Conservation (phyloP, 1,140 invertebrate genomes). For the Danaus plexippus region DNA sequence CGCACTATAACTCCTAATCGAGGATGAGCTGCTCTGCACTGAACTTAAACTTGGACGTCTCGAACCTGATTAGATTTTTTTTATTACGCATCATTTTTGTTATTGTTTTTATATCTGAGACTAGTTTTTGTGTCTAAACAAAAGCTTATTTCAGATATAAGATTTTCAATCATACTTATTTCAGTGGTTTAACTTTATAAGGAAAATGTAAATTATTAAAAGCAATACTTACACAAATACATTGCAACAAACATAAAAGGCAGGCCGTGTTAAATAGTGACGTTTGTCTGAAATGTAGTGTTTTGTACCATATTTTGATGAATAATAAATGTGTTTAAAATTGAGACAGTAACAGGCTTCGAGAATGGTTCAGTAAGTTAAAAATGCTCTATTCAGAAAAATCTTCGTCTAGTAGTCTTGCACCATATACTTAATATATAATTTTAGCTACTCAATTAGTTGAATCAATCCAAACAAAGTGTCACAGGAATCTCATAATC, state of each 20-base stretch:
- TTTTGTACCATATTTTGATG: background rate
- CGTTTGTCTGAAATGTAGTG: slow-evolving; percentile 5
- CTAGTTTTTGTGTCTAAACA: no score
- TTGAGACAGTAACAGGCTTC: no score
- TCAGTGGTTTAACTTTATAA: no score
- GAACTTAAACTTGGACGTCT: slow-evolving; percentile 86
- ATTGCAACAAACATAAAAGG: slow-evolving; percentile 16
- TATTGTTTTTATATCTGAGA: no score
- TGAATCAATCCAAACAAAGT: background rate
- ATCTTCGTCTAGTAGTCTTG: no score
- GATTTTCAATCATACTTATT: no score
- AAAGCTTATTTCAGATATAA: no score
- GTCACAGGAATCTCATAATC: background rate
- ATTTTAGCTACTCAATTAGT: no score
- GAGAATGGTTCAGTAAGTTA: no score
- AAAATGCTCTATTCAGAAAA: no score
- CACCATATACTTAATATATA: no score
- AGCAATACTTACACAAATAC: slow-evolving; percentile 2
- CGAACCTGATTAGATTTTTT: slow-evolving; percentile 75
- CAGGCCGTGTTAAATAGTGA: slow-evolving; percentile 7
- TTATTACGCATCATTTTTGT: background rate
- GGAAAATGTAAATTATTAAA: slow-evolving; percentile 3
- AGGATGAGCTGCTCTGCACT: slow-evolving; percentile 84
- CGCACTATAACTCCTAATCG: slow-evolving; percentile 83
- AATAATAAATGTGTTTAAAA: no score